phyloP scores from a whole-genome alignment of 1,140 invertebrate species.

The Nasonia longicornis region DNA sequence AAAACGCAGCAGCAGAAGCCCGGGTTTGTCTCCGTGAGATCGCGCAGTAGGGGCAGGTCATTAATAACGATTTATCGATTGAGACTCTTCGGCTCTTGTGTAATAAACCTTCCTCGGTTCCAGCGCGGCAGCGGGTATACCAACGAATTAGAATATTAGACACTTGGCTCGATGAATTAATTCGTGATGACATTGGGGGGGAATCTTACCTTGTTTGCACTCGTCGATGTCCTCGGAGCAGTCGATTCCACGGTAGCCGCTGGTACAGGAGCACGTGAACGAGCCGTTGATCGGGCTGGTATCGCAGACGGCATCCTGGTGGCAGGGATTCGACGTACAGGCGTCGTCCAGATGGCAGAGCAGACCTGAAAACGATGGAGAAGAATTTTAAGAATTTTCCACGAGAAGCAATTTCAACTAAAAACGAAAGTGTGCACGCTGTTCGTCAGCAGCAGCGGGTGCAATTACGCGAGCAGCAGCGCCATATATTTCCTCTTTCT shows the following conservation, averaged over 20 bases:
- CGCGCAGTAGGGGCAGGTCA: background rate
- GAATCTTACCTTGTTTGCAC: slow-evolving; percentile 87
- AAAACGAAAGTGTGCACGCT: slow-evolving; percentile 42
- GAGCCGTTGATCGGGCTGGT: slow-evolving; percentile 95
- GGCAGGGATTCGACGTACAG: slow-evolving; percentile 96
- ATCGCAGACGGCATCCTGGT: slow-evolving; percentile 92
- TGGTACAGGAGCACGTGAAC: slow-evolving; percentile 93
- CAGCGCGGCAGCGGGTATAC: too few species aligned
- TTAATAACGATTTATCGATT: background rate
- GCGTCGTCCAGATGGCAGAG: slow-evolving; percentile 96
- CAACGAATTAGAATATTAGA: background rate
- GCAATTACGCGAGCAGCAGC: slow-evolving; percentile 25
- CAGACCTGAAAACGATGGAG: slow-evolving; percentile 73
- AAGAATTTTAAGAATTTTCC: slow-evolving; percentile 27
- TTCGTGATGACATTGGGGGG: background rate
- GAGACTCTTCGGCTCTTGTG: background rate
- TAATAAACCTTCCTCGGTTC: background rate
- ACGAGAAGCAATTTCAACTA: background rate
- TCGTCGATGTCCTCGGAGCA: slow-evolving; percentile 96
- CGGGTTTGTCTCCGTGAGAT: background rate
- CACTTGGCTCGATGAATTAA: background rate
- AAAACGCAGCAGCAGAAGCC: slow-evolving; percentile 11
- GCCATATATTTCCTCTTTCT: slow-evolving; percentile 5
- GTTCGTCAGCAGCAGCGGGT: slow-evolving; percentile 28
- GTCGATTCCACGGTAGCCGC: slow-evolving; percentile 89